Percentiles rank a stretch among this genome's conserved stretches.
These are phyloP conservation scores for Proterorhinus semilunaris DNA, from an alignment of 2,113 vertebrate genomes.

Conservation along the genomic window DNA sequence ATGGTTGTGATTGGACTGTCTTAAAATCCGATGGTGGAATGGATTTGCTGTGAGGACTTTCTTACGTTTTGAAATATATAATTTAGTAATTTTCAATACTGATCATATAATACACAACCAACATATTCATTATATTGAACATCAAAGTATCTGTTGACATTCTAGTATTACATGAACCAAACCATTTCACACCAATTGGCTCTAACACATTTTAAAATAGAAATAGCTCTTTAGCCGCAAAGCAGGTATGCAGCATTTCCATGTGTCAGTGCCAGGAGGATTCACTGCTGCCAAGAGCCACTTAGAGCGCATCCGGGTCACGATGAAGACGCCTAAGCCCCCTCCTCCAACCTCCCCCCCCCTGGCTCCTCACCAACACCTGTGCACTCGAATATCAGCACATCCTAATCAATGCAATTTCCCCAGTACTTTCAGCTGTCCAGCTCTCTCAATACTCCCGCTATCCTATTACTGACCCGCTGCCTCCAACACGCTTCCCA, in stretches of 20 bases:
- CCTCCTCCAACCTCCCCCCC: background rate
- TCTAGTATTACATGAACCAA: background rate
- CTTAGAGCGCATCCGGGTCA: conserved; percentile 7
- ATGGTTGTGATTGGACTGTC: too few relatives aligned
- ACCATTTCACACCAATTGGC: background rate
- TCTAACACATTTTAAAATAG: background rate
- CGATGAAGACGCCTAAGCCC: conserved; percentile 14
- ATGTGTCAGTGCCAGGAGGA: conserved; percentile 10
- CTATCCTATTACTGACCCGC: background rate
- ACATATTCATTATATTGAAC: too few relatives aligned
- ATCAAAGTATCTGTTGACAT: background rate
- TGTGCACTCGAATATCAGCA: conserved; percentile 20
- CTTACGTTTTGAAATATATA: too few relatives aligned
- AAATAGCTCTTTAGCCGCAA: conserved; percentile 12
- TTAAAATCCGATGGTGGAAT: too few relatives aligned
- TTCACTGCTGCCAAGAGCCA: conserved; percentile 16
- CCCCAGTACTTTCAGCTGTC: background rate
- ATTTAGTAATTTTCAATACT: too few relatives aligned
- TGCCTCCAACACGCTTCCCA: background rate
- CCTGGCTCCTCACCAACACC: conserved; percentile 10
- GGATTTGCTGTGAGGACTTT: too few relatives aligned
- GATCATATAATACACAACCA: too few relatives aligned
- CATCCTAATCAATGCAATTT: conserved; percentile 3
- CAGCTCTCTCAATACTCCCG: background rate
- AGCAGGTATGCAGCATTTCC: conserved; percentile 7